These are phyloP conservation scores for Drosophila pseudotalamancana DNA, from an alignment of 2,888 invertebrate genomes.

Conservation along the genomic window DNA sequence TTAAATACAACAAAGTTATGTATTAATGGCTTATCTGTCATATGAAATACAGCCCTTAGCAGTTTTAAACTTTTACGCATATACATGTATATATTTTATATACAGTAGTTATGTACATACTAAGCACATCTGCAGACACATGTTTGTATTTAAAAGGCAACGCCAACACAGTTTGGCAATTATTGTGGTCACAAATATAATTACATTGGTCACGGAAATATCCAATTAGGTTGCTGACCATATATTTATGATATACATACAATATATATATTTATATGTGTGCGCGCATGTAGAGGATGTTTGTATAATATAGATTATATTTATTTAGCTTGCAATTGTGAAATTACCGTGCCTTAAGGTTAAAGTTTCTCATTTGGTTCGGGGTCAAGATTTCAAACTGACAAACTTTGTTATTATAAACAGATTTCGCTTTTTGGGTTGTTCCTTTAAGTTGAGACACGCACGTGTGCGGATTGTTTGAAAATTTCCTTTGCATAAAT, in stretches of 20 bases:
- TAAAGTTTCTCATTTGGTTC: background rate
- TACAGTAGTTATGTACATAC: constrained; percentile 13
- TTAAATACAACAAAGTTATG: too few relatives aligned
- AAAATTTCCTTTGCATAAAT: constrained; percentile 37
- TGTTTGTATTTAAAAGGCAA: constrained; percentile 1
- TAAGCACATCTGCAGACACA: constrained; percentile 4
- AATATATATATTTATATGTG: background rate
- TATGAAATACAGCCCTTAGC: too few relatives aligned
- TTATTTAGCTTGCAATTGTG: constrained; percentile 5
- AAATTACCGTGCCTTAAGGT: constrained; percentile 6
- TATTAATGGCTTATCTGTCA: too few relatives aligned
- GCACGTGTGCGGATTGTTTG: constrained; percentile 34
- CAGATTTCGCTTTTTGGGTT: constrained; percentile 15
- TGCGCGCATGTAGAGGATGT: background rate
- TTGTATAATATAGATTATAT: constrained; percentile 28
- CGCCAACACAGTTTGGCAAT: constrained; percentile 31
- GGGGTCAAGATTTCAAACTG: background rate
- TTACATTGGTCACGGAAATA: constrained; percentile 79
- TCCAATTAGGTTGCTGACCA: constrained; percentile 66
- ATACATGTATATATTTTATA: background rate
- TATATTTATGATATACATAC: constrained; percentile 1
- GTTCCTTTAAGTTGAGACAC: constrained; percentile 8
- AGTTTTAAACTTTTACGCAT: too few relatives aligned
- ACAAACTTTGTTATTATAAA: constrained; percentile 24
- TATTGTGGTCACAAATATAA: constrained; percentile 59